Evolutionary conservation across 1,140 invertebrate genomes (phyloP), one percentile per base, ranked within the genome.

Genomic region (Drosophila takahashii): DNA sequence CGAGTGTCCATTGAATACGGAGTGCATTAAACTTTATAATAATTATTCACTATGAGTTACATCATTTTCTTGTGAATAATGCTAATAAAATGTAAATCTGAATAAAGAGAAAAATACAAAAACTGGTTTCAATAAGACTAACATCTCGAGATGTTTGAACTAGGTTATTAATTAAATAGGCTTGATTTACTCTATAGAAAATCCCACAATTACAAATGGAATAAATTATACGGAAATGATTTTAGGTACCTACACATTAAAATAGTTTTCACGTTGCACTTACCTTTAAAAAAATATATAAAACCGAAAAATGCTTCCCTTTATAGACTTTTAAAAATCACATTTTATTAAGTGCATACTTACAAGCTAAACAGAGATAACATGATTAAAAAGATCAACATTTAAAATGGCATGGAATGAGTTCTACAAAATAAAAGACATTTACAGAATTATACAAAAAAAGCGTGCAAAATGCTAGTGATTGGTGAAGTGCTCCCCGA

Each of bases 401-500:
- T 9, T 10, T 1, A 32, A 15, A 34, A 34, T 18, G 5, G 3
- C 4, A 27, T 13, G 15, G 44, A 65, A 47, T 62, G 57, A 65
- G 18, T 36, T 26, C 27, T 3, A 32, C 15, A 26, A 37, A 26
- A 15, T 44, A 34, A 64, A 62, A 71, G 36, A 37, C 36, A 18
- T 13, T 45, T 45, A 45, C 18, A 26, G 18, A 45, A 18, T 15
- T 27, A 27, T 27, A 56, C 15, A 39, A 15, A 39, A 39, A 29
- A 39, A 16, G 18, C 10, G 61, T 66, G 59, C 60, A 22, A 65
- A 26, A 39, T 22, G 11, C n/a, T 48, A 29, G 27, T 42, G 32
- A 59, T 41, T 9, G 36, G 44, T 70, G 66, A 69, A 66, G 26
- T 79, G 83, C 75, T 87, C 65, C 75, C 62, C 84, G 50, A 83